Evolutionary conservation across 2,888 invertebrate species (phyloP).

Genomic region (Hirtodrosophila trivittata): DNA sequence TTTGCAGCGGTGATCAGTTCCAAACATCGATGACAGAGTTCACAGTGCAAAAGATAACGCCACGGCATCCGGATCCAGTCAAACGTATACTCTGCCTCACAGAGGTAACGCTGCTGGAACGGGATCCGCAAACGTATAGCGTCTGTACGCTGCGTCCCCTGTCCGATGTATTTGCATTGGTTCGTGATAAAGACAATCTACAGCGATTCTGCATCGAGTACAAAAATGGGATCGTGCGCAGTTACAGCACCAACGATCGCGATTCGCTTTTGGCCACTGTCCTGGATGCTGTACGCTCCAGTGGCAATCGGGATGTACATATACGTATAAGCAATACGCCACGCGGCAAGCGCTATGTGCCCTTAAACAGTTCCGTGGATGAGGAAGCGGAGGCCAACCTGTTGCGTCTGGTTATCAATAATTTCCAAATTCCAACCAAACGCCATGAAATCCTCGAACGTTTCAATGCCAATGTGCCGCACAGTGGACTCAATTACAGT

Average conservation of each 20-base stretch:
- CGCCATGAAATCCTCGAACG: slow-evolving; percentile 93
- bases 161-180: slow-evolving; percentile 94
- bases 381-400: slow-evolving; percentile 98
- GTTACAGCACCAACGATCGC: slow-evolving; percentile 96
- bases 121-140: slow-evolving; percentile 98
- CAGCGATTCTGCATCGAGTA: slow-evolving; percentile 98
- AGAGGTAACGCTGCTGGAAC: slow-evolving; percentile 96
- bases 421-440: slow-evolving; percentile 85
- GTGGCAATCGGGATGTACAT: slow-evolving; percentile 98
- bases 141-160: slow-evolving; percentile 93
- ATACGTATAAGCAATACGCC: slow-evolving; percentile 94
- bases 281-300: slow-evolving; percentile 97
- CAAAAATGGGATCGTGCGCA: slow-evolving; percentile 93
- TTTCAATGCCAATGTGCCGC: slow-evolving; percentile 98
- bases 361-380: slow-evolving; percentile 94
- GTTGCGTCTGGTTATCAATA: slow-evolving; percentile 85
- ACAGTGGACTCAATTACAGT: slow-evolving; percentile 98
- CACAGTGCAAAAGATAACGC: slow-evolving; percentile 95
- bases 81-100: slow-evolving; percentile 96
- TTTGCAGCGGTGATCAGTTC: slow-evolving; percentile 94
- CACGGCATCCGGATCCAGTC: slow-evolving; percentile 92
- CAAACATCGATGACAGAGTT: slow-evolving; percentile 99
- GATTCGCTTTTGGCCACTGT: slow-evolving; percentile 97
- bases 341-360: slow-evolving; percentile 94
- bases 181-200: slow-evolving; percentile 94